Evolutionary conservation across 2,888 invertebrate species (phyloP).

Genomic region (Omphaloscelis lunosa): DNA sequence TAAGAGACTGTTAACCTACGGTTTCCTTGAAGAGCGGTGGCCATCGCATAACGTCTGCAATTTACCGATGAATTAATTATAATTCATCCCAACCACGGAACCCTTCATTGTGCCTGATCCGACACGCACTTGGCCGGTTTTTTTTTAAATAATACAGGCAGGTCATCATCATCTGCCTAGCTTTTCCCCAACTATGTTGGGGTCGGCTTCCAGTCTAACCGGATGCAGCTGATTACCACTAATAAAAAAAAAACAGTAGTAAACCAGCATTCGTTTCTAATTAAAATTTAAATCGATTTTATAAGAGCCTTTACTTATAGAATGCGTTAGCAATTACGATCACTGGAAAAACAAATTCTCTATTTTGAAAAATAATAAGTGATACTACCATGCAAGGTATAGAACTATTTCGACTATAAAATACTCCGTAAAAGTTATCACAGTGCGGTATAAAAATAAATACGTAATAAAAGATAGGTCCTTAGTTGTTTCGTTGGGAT

Average conservation of each 20-base stretch:
- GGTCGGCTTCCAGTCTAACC: too few species aligned
- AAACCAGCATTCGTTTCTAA: not conserved
- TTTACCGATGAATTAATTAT: too few species aligned
- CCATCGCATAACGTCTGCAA: too few species aligned
- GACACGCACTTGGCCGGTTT: too few species aligned
- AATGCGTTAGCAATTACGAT: not conserved
- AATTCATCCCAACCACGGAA: too few species aligned
- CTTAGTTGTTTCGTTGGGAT: conserved; percentile 7
- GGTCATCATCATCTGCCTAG: too few species aligned
- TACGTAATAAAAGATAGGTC: conserved; percentile 15
- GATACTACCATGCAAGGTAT: not conserved
- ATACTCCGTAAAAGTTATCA: conserved; percentile 15
- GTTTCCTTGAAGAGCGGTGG: not conserved
- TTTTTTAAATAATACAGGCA: too few species aligned
- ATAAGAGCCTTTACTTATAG: not conserved
- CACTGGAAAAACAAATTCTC: not conserved
- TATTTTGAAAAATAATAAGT: not conserved
- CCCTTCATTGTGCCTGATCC: too few species aligned
- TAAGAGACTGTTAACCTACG: not conserved
- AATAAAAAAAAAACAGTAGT: too few species aligned
- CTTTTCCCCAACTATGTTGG: too few species aligned
- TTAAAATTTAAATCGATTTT: not conserved
- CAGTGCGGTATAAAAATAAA: conserved; percentile 13
- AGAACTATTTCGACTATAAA: conserved; percentile 15
- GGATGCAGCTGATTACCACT: too few species aligned